Evolutionary conservation across 2,797 vertebrate species (phyloP).

Genomic region (Falco concolor): DNA sequence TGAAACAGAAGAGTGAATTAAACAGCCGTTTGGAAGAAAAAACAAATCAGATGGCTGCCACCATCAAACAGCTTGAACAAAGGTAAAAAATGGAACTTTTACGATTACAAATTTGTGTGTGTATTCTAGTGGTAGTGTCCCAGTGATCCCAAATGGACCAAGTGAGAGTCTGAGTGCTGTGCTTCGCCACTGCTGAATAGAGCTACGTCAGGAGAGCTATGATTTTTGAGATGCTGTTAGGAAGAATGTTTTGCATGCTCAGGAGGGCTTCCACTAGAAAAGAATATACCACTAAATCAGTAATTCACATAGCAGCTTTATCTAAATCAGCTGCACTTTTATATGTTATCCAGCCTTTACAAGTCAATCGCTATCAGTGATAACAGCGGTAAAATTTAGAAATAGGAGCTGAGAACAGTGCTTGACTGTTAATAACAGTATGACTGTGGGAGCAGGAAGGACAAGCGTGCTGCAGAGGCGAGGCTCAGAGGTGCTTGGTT

Average conservation of each 20-base stretch:
- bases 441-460: background rate
- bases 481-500: background rate
- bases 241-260: background rate
- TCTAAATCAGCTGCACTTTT: background rate
- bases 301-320: background rate
- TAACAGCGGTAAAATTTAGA: background rate
- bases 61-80: constrained; percentile 92
- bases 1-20: constrained; percentile 92
- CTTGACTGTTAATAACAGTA: background rate
- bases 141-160: accelerated
- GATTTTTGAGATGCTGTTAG: background rate
- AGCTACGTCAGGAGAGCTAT: background rate
- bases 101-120: background rate
- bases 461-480: too few relatives aligned
- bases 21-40: constrained; percentile 94
- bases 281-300: background rate
- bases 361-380: too few relatives aligned
- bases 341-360: background rate
- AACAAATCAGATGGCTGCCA: constrained; percentile 93
- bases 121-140: background rate
- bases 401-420: background rate
- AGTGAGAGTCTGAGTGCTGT: background rate
- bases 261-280: background rate
- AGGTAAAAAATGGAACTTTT: constrained; percentile 78
- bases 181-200: background rate